Percentiles rank a stretch among this genome's conserved stretches.
Conservation (phyloP, 2,797 vertebrate species). For the Poliocrania exsul region DNA sequence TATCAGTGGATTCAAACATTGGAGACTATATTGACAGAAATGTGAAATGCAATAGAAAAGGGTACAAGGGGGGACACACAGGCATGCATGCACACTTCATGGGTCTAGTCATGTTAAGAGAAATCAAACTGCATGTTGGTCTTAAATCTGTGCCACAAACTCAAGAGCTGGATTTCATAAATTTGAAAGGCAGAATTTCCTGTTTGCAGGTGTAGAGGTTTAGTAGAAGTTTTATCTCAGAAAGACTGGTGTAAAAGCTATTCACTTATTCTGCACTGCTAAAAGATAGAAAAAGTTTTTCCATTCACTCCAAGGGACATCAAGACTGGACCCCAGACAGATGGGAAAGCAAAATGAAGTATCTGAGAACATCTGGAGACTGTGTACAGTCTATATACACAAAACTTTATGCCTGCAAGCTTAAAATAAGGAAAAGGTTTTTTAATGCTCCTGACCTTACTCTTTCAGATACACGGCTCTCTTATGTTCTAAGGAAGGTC, state of each 20-base stretch:
- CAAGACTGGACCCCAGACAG: background rate
- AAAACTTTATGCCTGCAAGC: background rate
- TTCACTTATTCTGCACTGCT: background rate
- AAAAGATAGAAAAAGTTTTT: background rate
- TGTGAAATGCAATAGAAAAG: slow-evolving; percentile 63
- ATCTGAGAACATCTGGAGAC: background rate
- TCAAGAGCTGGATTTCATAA: background rate
- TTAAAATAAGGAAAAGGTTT: background rate
- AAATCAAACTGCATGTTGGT: slow-evolving; percentile 55
- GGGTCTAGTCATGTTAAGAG: slow-evolving; percentile 58
- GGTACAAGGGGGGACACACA: slow-evolving; percentile 54
- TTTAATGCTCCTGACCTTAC: background rate
- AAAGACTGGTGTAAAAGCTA: background rate
- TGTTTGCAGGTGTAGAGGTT: background rate
- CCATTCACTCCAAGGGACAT: background rate
- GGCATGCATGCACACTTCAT: slow-evolving; percentile 46
- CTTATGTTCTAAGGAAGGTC: background rate
- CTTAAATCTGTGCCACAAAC: slow-evolving; percentile 48
- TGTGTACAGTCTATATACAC: background rate
- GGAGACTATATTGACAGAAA: slow-evolving; percentile 80
- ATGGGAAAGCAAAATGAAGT: background rate
- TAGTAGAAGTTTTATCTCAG: background rate
- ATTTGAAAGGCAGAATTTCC: background rate
- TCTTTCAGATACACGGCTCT: background rate
- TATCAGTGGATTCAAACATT: slow-evolving; percentile 85